A percentile compares a stretch with the other conserved stretches of the same genome.
phyloP scores from a whole-genome alignment of 2,888 invertebrate species.

The Chrysomela aeneicollis region DNA sequence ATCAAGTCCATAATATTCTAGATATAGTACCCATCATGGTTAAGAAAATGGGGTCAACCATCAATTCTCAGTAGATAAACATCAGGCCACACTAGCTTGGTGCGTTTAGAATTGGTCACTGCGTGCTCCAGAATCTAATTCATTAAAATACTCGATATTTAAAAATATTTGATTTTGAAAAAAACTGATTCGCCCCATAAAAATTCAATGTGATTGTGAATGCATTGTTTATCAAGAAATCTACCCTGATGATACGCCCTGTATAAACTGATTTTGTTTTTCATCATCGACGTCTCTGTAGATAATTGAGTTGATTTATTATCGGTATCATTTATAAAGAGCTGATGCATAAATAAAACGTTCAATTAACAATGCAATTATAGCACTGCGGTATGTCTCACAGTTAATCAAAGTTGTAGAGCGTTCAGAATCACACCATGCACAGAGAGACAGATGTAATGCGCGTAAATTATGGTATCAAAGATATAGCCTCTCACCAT shows the following conservation, averaged over 20 bases:
- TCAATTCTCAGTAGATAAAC: too few species aligned
- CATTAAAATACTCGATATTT: too few species aligned
- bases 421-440: neutral
- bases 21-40: too few species aligned
- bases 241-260: neutral
- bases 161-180: too few species aligned
- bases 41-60: too few species aligned
- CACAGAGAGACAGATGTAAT: neutral
- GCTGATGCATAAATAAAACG: conserved; percentile 56
- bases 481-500: neutral
- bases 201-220: too few species aligned
- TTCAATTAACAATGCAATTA: conserved; percentile 59
- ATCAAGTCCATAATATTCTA: too few species aligned
- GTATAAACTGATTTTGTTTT: neutral
- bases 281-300: conserved; percentile 9
- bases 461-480: neutral
- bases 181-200: too few species aligned
- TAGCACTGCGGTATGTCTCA: conserved; percentile 53
- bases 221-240: too few species aligned
- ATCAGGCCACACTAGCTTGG: too few species aligned
- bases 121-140: too few species aligned
- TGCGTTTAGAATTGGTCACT: too few species aligned
- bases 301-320: conserved; percentile 53
- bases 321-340: conserved; percentile 49
- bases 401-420: conserved; percentile 51